A percentile compares a stretch with the other conserved stretches of the same genome.
Conservation (phyloP, 2,888 invertebrate species). For the Rotaria socialis region DNA sequence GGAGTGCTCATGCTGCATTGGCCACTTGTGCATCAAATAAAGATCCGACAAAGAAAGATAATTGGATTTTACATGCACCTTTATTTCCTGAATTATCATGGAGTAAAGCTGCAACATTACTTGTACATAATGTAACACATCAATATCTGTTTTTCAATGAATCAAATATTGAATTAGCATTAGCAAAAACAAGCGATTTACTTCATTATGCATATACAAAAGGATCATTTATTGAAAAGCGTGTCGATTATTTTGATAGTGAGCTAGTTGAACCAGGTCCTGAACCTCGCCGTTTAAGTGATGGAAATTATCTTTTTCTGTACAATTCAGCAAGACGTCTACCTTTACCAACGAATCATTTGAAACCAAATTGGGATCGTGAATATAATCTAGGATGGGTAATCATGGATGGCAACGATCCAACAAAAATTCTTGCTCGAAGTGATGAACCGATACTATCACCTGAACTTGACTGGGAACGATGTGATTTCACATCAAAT, state of each 20-base stretch:
- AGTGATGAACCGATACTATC: neutral
- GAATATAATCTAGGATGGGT: conserved; percentile 10
- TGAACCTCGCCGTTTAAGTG: conserved; percentile 1
- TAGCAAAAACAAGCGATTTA: neutral
- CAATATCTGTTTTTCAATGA: neutral
- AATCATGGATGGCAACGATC: conserved; percentile 5
- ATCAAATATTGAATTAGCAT: neutral
- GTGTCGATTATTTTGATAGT: neutral
- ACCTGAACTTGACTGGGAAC: conserved; percentile 8
- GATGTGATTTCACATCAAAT: neutral
- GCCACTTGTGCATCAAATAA: neutral
- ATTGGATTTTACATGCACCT: neutral
- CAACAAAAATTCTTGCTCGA: neutral
- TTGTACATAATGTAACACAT: neutral
- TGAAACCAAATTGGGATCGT: neutral
- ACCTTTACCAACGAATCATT: neutral
- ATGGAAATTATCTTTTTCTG: conserved; percentile 4
- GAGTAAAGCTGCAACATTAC: conserved; percentile 21
- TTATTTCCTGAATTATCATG: conserved; percentile 17
- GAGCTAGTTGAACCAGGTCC: neutral
- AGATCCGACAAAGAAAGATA: conserved; percentile 1
- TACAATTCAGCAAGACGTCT: conserved; percentile 1
- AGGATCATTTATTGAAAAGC: neutral
- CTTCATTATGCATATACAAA: neutral
- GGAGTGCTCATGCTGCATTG: neutral